Evolutionary conservation across 2,888 invertebrate species (phyloP), one percentile per base, ranked within the genome.

Genomic region (Syritta pipiens): DNA sequence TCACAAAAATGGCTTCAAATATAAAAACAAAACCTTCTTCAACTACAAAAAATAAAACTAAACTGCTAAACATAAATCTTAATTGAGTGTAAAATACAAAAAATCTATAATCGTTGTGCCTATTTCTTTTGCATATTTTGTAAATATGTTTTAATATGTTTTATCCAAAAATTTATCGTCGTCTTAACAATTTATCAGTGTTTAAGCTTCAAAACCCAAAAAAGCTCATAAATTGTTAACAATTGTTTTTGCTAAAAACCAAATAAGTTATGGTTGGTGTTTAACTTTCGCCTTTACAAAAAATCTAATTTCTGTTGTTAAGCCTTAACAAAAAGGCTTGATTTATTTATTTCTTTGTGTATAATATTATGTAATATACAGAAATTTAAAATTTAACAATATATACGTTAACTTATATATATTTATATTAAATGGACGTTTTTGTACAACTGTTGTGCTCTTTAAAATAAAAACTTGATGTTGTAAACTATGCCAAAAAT

Each of bases 401-500:
- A 32, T 60, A 46, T 67, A 24, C n/a, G n/a, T n/a, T n/a, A n/a
- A n/a, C n/a, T n/a, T n/a, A n/a, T n/a, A n/a, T n/a, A n/a, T n/a
- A n/a, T n/a, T n/a, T n/a, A n/a, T n/a, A n/a, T n/a, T n/a, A n/a
- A n/a, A n/a, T n/a, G n/a, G n/a, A n/a, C n/a, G n/a, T n/a, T n/a
- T n/a, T n/a, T 30, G 68, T 59, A 53, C 62, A 46, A 30, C 26
- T 53, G 28, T 59, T 59, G 59, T 69, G 51, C 46, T 42, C 20
- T 65, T 55, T 32, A 19, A 28, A 7, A 22, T 35, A 53, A 14
- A 26, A 24, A 28, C 19, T 69, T 42, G 40, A 77, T 77, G 72
- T 72, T 77, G 72, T 53, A 77, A 65, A 77, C 57, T 32, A 35
- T 60, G 26, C 51, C 53, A 30, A 30, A 62, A 30, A 71, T 71